Base-by-base conservation (phyloP, 2,888 invertebrate genomes). In the Entomobrya multifasciata region DNA sequence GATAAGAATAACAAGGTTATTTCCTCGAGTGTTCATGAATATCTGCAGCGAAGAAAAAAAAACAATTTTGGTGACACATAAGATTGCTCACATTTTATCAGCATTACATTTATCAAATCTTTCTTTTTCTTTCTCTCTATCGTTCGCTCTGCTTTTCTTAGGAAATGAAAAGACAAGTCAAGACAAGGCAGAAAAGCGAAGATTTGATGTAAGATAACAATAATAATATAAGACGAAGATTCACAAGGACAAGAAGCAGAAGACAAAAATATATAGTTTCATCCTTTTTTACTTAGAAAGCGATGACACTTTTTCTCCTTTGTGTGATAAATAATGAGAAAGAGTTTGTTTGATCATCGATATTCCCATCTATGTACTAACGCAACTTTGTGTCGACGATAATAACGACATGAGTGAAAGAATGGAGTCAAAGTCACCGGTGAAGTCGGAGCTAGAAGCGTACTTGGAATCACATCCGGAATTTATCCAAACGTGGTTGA, bases 401-500 rank as follows among this genome's bases (percentile, higher is more conserved):
- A n/a, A n/a, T n/a, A n/a, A n/a, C n/a, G n/a, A 15, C 60, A 55
- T 79, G 74, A 79, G 72, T 47, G 80, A 86, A 57, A 85, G 84
- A 70, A 87, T 88, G 87, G 88, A 89, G 36, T 47, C 86, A 22
- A 79, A 57, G 55, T 60, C 84, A n/a, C 87, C 88, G 57, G 60
- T 90, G 57, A 81, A 79, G 25, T 83, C 78, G 17, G 89, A 89
- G 77, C 82, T 90, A 15, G 90, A 90, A 67, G 88, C 86, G 49
- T 91, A 91, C 70, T 85, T 95, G 88, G 95, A 95, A 91, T 93
- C 94, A 79, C 95, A 96, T 92, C 95, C 95, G 1, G 94, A 74
- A 94, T 96, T 91, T 72, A 88, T 92, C 11, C 96, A 96, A 92
- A 94, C 94, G 91, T 97, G 96, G 95, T 93, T 97, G 90, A 94